phyloP scores from a whole-genome alignment of 2,888 invertebrate genomes.

The Pollenia griseotomentosa region DNA sequence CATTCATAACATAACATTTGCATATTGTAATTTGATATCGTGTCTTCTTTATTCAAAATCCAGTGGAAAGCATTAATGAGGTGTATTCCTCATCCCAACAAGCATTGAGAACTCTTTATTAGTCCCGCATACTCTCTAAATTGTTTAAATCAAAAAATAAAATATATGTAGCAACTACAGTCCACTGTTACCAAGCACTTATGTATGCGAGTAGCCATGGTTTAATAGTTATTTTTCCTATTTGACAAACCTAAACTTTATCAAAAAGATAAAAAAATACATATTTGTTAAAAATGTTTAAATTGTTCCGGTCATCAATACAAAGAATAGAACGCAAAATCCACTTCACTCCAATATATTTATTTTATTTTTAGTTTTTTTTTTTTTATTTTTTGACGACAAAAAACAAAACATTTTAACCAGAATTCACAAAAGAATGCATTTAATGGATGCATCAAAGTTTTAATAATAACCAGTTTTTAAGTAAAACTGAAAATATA shows the following conservation, averaged over 20 bases:
- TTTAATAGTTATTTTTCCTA: background rate
- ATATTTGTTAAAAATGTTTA: background rate
- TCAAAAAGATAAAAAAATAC: background rate
- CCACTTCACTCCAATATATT: background rate
- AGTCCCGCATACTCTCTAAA: too few species aligned
- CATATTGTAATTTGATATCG: too few species aligned
- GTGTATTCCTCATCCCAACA: too few species aligned
- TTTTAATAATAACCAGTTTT: background rate
- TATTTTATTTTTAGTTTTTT: background rate
- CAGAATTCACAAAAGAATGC: background rate
- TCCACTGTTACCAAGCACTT: background rate
- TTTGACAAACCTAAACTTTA: constrained; percentile 6
- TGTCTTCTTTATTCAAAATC: too few species aligned
- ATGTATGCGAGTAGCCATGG: background rate
- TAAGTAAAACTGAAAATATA: background rate
- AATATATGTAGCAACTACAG: background rate
- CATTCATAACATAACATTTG: too few species aligned
- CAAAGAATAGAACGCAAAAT: constrained; percentile 1
- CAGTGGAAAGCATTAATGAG: too few species aligned
- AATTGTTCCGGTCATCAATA: constrained; percentile 3
- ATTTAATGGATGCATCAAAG: constrained; percentile 4
- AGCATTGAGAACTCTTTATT: too few species aligned
- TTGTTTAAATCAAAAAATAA: too few species aligned
- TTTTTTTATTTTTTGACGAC: too few species aligned
- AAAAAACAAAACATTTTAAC: background rate